These are phyloP conservation scores for Aptenodytes forsteri DNA, from an alignment of 2,113 vertebrate species.

Conservation along the genomic window DNA sequence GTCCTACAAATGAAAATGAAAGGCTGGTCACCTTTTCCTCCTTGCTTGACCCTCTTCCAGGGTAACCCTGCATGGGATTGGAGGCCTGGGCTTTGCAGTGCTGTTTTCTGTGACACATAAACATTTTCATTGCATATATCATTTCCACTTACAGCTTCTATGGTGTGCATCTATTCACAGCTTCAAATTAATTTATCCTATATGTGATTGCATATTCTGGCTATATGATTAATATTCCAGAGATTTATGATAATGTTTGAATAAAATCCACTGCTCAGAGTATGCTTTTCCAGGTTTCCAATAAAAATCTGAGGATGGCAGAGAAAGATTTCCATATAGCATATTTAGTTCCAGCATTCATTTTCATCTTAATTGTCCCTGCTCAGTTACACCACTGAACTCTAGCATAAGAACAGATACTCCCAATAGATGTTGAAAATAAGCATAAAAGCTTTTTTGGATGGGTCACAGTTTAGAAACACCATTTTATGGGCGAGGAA, in stretches of 20 bases:
- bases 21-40: background rate
- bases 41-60: background rate
- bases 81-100: background rate
- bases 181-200: background rate
- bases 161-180: background rate
- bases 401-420: background rate
- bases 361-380: background rate
- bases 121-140: background rate
- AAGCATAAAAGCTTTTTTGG: background rate
- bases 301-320: background rate
- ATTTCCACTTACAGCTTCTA: background rate
- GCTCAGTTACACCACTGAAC: background rate
- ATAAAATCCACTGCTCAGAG: background rate
- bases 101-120: background rate
- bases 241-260: background rate
- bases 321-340: background rate
- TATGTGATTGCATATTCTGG: background rate
- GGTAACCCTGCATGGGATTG: rapidly evolving
- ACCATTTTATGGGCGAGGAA: background rate
- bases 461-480: background rate
- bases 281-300: background rate
- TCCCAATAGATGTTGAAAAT: background rate
- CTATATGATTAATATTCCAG: background rate
- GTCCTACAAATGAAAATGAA: background rate
- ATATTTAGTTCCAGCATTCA: background rate